phyloP scores from a whole-genome alignment of 2,113 vertebrate genomes.

The Planiliza haematocheilus region DNA sequence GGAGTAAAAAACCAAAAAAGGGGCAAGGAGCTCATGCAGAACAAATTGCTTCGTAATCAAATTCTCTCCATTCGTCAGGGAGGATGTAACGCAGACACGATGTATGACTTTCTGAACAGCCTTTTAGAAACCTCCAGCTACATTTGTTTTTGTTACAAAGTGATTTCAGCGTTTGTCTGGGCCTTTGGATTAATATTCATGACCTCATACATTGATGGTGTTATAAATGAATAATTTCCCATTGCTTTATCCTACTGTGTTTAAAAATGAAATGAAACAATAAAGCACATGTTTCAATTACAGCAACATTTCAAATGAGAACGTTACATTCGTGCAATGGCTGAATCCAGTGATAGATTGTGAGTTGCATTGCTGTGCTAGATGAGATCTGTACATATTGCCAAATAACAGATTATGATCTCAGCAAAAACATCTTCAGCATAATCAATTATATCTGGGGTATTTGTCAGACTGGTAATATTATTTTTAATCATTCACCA shows the following conservation, averaged over 20 bases:
- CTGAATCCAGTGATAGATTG: neutral
- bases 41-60: slow-evolving; percentile 9
- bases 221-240: slow-evolving; percentile 14
- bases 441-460: neutral
- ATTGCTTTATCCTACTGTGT: neutral
- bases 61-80: slow-evolving; percentile 1
- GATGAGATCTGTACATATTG: neutral
- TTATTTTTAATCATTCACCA: neutral
- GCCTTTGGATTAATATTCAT: slow-evolving; percentile 31
- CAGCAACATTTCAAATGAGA: neutral
- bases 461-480: neutral
- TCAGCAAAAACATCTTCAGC: neutral
- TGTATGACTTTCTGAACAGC: neutral
- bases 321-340: slow-evolving; percentile 2
- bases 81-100: neutral
- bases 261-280: slow-evolving; percentile 9
- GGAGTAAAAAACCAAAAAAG: neutral
- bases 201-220: neutral
- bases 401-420: slow-evolving; percentile 27
- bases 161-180: neutral
- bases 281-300: neutral
- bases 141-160: slow-evolving; percentile 10
- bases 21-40: neutral
- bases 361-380: neutral
- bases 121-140: neutral